Base-by-base conservation (phyloP, 2,888 invertebrate genomes). In the Proisotoma minuta region DNA sequence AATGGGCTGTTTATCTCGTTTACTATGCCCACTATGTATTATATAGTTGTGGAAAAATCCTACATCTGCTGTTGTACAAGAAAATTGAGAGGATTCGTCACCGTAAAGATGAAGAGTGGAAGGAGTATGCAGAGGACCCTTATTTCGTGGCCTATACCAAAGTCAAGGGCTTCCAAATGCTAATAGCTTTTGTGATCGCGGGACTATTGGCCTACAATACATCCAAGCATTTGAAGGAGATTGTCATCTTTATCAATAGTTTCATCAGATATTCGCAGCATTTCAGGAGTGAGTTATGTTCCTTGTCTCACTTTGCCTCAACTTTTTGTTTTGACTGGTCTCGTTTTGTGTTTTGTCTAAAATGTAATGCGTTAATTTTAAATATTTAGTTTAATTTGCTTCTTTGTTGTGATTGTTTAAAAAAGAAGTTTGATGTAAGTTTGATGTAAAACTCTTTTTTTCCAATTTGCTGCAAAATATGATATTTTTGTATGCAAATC, bases 251-350 rank as follows among this genome's bases (percentile, higher is more conserved):
- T 26, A 27, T 63, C n/a, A 64, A 64, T 53, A 48, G 57, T 1
- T 64, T 60, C 27, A 27, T 64, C 20, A 60, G 52, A 29, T 64
- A 57, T 34, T 40, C 57, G 3, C 26, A 57, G 4, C 57, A 60
- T 53, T 60, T 60, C 53, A 57, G 64, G 51, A 60, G 64, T 61
- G 24, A 50, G 39, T 51, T 47, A 5, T 28, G 24, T n/a, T n/a
- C n/a, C n/a, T n/a, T n/a, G n/a, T n/a, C n/a, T n/a, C n/a, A n/a
- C n/a, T n/a, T n/a, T n/a, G n/a, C n/a, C n/a, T n/a, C n/a, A n/a
- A n/a, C n/a, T n/a, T n/a, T n/a, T n/a, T n/a, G n/a, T n/a, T n/a
- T n/a, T n/a, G n/a, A n/a, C n/a, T n/a, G n/a, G n/a, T n/a, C n/a
- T n/a, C n/a, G n/a, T n/a, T n/a, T n/a, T n/a, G n/a, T n/a, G n/a